Evolutionary conservation across 2,888 invertebrate species (phyloP), one percentile per base, ranked within the genome.

Genomic region (Harpagoxenus sublaevis): DNA sequence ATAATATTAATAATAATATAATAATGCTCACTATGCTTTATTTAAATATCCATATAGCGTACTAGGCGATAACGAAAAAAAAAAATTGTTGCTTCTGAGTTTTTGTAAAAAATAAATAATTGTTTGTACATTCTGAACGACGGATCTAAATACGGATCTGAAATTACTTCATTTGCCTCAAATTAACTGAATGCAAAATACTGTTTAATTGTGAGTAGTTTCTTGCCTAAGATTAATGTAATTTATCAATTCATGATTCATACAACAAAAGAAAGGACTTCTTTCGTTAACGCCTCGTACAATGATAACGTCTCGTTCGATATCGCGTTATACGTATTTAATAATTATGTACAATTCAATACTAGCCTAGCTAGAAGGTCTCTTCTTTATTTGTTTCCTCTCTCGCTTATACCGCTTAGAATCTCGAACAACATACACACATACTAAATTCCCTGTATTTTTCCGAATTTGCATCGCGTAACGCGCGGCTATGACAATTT

Each of bases 401-500:
- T 45, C 23, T 79, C 48, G 82, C 77, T 78, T 65, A 35, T 78
- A 78, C 84, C 86, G 85, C 85, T 87, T 87, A 89, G 84, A 86
- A 89, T 86, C 87, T 78, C 77, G 70, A 68, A 68, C 66, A 68
- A 68, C 66, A 68, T 68, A 68, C 66, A 68, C 66, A 84, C 84
- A 92, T 92, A 93, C 92, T 91, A 92, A 92, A 90, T 94, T 94
- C 95, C 95, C 95, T 95, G 95, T 95, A 95, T 95, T 93, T 93
- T 94, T 95, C 95, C 95, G 95, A 95, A 95, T 95, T 95, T 95
- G 95, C 93, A 93, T 94, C 92, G 91, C 93, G 91, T 92, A 90
- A 91, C 91, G 93, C 92, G 93, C 91, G 89, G 91, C 92, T 87
- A 89, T 87, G 89, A 92, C 91, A 91, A 91, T 92, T 90, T 92